Evolutionary conservation across 64 coral and sea anemone genomes (phyloP), one percentile per base, ranked within the genome.

Genomic region (Montipora cactus): DNA sequence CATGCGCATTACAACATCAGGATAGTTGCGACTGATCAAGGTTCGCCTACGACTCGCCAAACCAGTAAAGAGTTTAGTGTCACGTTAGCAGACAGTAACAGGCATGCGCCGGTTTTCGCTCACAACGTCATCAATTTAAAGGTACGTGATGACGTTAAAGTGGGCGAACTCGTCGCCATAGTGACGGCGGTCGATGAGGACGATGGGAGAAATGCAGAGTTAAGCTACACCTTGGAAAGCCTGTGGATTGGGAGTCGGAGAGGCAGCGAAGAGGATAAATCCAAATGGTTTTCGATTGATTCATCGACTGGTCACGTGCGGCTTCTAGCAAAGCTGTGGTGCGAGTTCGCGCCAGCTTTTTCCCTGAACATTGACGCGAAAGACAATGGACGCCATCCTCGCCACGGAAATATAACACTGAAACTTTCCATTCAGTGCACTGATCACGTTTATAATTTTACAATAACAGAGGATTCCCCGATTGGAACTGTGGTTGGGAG

Each of bases 251-350:
- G 84, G 0, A 9, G 19, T 1, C 85, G 49, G 5, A 93, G 88
- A 11, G 59, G 85, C 57, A 87, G 57, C 20, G 50, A 49, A 8
- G 87, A 78, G 15, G 74, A 93, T 14, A 74, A 67, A 58, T 3
- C 19, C 28, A 88, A 77, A 46, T 93, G 77, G 49, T 93, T 93
- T 81, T 4, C 16, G 11, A 79, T 78, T 71, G 84, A 88, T 73
- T 64, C 52, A 3, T 69, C 5, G 12, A 88, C 61, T 3, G 96
- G 96, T 37, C 57, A 91, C 2, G 57, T 97, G 79, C 76, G 53
- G 16, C 76, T 97, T 15, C 25, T 88, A 25, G 75, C 83, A 13
- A 95, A 94, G 73, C 70, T 97, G 11, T 97, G 96, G 96, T 97
- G 96, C 50, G 61, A 73, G 4, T 97, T 97, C 57, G 89, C 96